phyloP scores from a whole-genome alignment of 2,797 vertebrate genomes.

The Amniataba percoides region DNA sequence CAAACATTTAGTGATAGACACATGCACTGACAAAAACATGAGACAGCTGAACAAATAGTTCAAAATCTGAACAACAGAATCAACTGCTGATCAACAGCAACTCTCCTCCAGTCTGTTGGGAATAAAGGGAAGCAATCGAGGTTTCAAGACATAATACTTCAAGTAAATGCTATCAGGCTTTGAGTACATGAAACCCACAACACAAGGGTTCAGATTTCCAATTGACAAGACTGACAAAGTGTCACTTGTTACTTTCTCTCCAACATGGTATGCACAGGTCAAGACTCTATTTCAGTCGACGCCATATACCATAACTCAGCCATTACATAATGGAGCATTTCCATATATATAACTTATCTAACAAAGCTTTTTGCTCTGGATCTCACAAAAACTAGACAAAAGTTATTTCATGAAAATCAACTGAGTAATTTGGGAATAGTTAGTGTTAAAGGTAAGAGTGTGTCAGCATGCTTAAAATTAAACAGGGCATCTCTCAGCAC shows the following conservation, averaged over 20 bases:
- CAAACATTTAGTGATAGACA: not conserved
- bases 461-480: slow-evolving; percentile 15
- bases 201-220: slow-evolving; percentile 9
- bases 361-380: not conserved
- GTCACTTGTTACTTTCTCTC: slow-evolving; percentile 38
- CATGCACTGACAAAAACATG: slow-evolving; percentile 1
- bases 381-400: not conserved
- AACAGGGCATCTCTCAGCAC: slow-evolving; percentile 1
- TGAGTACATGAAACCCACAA: not conserved
- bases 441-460: slow-evolving; percentile 33
- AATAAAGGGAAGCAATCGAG: not conserved
- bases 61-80: slow-evolving; percentile 1
- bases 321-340: slow-evolving; percentile 51
- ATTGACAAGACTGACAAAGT: not conserved
- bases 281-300: slow-evolving; percentile 57
- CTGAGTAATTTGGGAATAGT: slow-evolving; percentile 7
- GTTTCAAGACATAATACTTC: slow-evolving; percentile 1
- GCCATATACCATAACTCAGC: slow-evolving; percentile 45
- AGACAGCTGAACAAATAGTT: not conserved
- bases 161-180: not conserved
- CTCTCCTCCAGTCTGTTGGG: not conserved
- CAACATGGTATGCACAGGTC: slow-evolving; percentile 37
- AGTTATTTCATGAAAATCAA: not conserved
- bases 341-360: slow-evolving; percentile 27
- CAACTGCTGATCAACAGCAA: not conserved